Evolutionary conservation across 2,888 invertebrate species (phyloP).

Genomic region (Leucoma salicis): DNA sequence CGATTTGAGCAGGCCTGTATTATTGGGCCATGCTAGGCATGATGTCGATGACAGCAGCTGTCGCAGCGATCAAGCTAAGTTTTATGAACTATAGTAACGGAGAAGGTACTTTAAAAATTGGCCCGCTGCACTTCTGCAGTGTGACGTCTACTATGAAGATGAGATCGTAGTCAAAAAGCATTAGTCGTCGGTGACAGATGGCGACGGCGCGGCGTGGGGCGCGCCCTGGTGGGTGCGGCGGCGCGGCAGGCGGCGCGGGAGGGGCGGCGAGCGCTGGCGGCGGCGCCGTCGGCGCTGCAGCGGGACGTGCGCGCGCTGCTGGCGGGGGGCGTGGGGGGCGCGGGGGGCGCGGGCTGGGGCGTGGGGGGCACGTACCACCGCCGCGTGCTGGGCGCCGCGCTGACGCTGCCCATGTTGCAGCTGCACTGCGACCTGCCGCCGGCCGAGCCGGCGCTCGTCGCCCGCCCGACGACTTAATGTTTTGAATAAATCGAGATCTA

Average conservation of each 20-base stretch:
- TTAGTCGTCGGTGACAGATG: conserved; percentile 16
- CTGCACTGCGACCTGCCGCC: conserved; percentile 36
- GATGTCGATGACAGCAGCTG: too few species aligned
- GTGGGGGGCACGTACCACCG: conserved; percentile 48
- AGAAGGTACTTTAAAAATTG: too few species aligned
- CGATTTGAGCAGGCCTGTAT: too few species aligned
- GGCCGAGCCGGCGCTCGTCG: conserved; percentile 9
- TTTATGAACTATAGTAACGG: too few species aligned
- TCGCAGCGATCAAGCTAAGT: too few species aligned
- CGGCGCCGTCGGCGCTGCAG: conserved; percentile 35
- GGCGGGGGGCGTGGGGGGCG: conserved; percentile 33
- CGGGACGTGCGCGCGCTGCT: conserved; percentile 23
- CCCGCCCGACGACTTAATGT: too few species aligned
- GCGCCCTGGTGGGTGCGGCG: conserved; percentile 27
- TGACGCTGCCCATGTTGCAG: conserved; percentile 47
- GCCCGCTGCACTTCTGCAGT: too few species aligned
- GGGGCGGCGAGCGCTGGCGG: conserved; percentile 27
- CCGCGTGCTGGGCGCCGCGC: conserved; percentile 47
- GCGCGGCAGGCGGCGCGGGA: conserved; percentile 18
- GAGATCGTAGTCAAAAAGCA: too few species aligned
- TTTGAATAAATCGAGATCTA: too few species aligned
- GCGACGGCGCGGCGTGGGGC: conserved; percentile 38
- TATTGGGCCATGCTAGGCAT: too few species aligned
- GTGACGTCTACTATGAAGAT: too few species aligned
- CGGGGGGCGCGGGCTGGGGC: conserved; percentile 19